Base-by-base conservation (phyloP, 2,797 vertebrate species). In the Rachycentron canadum region DNA sequence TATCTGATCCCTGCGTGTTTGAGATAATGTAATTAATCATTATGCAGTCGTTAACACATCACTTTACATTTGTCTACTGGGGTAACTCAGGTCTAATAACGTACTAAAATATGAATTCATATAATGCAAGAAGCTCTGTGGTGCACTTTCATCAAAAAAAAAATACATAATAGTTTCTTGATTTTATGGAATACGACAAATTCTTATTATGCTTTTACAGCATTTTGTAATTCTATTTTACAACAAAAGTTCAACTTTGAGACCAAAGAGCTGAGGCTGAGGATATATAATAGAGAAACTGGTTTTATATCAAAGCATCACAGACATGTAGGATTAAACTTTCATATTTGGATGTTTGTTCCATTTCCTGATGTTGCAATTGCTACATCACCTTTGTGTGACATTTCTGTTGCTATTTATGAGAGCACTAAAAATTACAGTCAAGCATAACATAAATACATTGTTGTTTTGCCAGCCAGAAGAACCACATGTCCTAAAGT, bases 11-110 rank as follows among this genome's bases (percentile, higher is more conserved):
- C 45, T 58, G 10, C 71, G 52, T 60, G 43, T 70, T 72, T 2
- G 6, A 73, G 70, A 81, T 89, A 77, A 72, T 75, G 68, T 77
- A 79, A 81, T 91, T 85, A 87, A 90, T 87, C 82, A 79, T 73
- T 73, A 78, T 11, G 28, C 68, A 87, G 79, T 85, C 71, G 12
- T 89, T 81, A 91, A 82, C 34, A 49, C 84, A 82, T 89, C 82
- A 79, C 78, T 83, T 85, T 80, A 71, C 76, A 86, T 90, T 50
- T 73, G 70, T 89, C 80, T 69, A 49, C 57, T 30, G 16, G 53
- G 69, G 58, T 81, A 81, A 86, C 55, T 50, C 47, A 40, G 41
- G 69, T 87, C 53, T 86, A 91, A 91, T 91, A 89, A 80, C 76
- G 69, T 67, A 79, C 16, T 81, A 26, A 89, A 87, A 89, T 84